phyloP scores from a whole-genome alignment of 2,797 vertebrate genomes.

The Arnoldichthys spilopterus region DNA sequence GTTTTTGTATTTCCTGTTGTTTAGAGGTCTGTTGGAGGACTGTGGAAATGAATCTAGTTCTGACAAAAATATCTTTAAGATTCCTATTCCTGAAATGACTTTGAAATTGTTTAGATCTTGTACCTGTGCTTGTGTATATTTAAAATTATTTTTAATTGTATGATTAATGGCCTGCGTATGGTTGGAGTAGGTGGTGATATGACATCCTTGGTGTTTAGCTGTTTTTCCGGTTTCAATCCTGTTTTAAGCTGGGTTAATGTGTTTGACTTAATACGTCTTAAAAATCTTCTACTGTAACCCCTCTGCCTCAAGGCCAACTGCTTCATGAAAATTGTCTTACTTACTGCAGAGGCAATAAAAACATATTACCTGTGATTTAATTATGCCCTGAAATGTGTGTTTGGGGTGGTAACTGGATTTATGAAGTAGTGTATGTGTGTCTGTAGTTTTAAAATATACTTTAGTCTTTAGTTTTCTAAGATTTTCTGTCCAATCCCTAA shows the following conservation, averaged over 20 bases:
- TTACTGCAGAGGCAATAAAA: not conserved
- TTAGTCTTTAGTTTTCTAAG: not conserved
- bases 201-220: not conserved
- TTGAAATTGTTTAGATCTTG: too few species aligned
- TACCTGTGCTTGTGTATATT: not conserved
- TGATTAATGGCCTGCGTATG: not conserved
- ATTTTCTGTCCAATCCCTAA: not conserved
- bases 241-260: not conserved
- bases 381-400: conserved; percentile 1
- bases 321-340: not conserved
- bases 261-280: not conserved
- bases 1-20: not conserved
- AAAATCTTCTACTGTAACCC: not conserved
- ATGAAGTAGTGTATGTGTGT: conserved; percentile 24
- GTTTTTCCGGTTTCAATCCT: not conserved
- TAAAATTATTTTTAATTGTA: not conserved
- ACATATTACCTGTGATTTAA: not conserved
- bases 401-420: conserved; percentile 9
- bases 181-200: not conserved
- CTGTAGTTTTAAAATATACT: conserved; percentile 24
- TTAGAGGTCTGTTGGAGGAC: too few species aligned
- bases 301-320: not conserved
- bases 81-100: not conserved
- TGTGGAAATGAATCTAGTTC: not conserved
- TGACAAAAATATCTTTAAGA: not conserved